Percentiles rank a stretch among this genome's conserved stretches.
Evolutionary conservation across 2,888 invertebrate species (phyloP).

Genomic region (Drosophila parthenogenetica): DNA sequence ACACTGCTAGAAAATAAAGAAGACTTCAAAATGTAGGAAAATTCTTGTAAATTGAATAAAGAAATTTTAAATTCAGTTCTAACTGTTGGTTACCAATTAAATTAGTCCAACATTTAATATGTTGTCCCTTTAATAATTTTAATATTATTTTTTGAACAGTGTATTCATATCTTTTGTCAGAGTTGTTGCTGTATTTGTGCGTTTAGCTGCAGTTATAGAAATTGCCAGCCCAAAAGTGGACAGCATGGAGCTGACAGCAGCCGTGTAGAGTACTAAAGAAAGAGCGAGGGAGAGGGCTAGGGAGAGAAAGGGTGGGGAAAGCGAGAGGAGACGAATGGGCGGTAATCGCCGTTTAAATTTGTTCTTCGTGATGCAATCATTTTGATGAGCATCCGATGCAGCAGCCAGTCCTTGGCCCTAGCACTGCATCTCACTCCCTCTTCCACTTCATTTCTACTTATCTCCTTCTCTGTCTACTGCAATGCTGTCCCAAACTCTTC

Average conservation of each 20-base stretch:
- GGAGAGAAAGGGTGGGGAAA: background rate
- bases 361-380: slow-evolving; percentile 83
- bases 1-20: background rate
- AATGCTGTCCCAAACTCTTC: background rate
- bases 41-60: no score
- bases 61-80: no score
- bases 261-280: background rate
- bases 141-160: background rate
- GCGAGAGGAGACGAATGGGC: slow-evolving; percentile 14
- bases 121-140: no score
- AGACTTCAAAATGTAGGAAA: background rate
- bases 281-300: background rate
- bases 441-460: background rate
- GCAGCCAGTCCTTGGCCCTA: slow-evolving; percentile 30
- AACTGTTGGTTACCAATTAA: no score
- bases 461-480: slow-evolving; percentile 1
- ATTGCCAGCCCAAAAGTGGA: slow-evolving; percentile 69
- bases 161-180: background rate
- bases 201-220: slow-evolving; percentile 76
- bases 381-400: slow-evolving; percentile 68
- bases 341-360: slow-evolving; percentile 80
- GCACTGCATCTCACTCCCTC: slow-evolving; percentile 7
- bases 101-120: no score
- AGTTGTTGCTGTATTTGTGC: slow-evolving; percentile 45
- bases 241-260: slow-evolving; percentile 52